Base-by-base conservation (phyloP, 1,140 invertebrate species). In the Drosophila nannoptera region DNA sequence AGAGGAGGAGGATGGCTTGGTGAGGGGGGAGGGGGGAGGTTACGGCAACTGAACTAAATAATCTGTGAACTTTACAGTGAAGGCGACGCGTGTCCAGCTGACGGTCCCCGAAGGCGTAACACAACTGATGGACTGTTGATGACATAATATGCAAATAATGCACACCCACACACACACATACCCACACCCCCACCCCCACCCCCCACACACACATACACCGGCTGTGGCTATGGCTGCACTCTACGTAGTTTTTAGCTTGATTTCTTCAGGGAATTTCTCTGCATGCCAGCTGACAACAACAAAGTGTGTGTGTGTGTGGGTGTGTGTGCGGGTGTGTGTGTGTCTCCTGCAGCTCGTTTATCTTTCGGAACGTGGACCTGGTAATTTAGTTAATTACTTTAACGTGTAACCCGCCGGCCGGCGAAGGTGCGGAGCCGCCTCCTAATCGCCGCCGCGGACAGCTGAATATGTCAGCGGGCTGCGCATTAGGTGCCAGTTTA, bases 321-420 rank as follows among this genome's bases (percentile, higher is more conserved):
- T 22, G 52, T 42, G 22, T 43, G 35, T 43, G 22, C 53, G n/a
- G 29, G 16, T 35, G 48, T n/a, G 29, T 29, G 40, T 61, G 61
- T 65, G 59, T 56, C 72, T 74, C 35, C 50, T 74, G 56, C 70
- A 68, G 58, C 75, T 75, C 60, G 64, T 74, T 74, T 70, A 53
- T 65, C 56, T 58, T 73, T 63, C 50, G 46, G n/a, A 49, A 69
- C 63, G 68, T 14, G 70, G 77, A 56, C 62, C 61, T 72, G 76
- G 77, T 88, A 87, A 87, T 87, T 87, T 87, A 60, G 72, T 87
- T 87, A 88, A 87, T 87, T 87, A 87, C 86, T 86, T 87, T 77
- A 72, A 72, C 65, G 67, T 76, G 80, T 87, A 71, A 78, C 64
- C 71, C 43, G 48, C 38, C 22, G 12, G n/a, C 3, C 22, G 12